Evolutionary conservation across 2,888 invertebrate species (phyloP).

Genomic region (Bembecia ichneumoniformis): DNA sequence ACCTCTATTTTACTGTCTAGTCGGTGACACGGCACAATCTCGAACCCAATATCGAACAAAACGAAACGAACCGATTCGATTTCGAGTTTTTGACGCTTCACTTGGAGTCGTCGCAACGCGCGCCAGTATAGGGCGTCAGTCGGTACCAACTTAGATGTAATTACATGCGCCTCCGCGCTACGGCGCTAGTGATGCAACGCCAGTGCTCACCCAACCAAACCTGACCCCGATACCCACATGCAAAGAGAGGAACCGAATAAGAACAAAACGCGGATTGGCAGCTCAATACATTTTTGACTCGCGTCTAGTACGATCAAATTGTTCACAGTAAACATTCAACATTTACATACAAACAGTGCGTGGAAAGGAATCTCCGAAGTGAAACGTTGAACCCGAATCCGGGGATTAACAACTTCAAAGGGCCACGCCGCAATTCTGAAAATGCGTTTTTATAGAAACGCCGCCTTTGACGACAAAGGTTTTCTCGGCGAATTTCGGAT

Average conservation of each 20-base stretch:
- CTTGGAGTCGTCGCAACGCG: constrained; percentile 27
- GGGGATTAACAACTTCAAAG: constrained; percentile 62
- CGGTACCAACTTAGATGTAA: constrained; percentile 25
- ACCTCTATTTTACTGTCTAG: background rate
- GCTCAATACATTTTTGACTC: constrained; percentile 23
- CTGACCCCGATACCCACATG: constrained; percentile 16
- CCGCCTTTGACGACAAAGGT: constrained; percentile 53
- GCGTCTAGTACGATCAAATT: constrained; percentile 25
- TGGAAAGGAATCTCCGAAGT: constrained; percentile 13
- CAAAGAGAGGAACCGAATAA: background rate
- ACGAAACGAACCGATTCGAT: constrained; percentile 31
- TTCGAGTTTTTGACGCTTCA: constrained; percentile 44
- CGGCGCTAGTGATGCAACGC: constrained; percentile 26
- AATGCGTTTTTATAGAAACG: constrained; percentile 67
- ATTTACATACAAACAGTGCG: constrained; percentile 26
- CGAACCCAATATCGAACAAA: constrained; percentile 12
- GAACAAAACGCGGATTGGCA: constrained; percentile 7
- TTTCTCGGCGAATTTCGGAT: constrained; percentile 49
- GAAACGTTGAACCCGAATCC: constrained; percentile 37
- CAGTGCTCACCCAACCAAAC: constrained; percentile 15
- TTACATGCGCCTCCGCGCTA: constrained; percentile 31
- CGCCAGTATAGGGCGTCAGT: constrained; percentile 24
- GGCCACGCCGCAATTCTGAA: constrained; percentile 46
- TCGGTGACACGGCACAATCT: background rate
- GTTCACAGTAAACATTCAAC: constrained; percentile 28